Conservation (phyloP, 2,113 vertebrate species). For the Zapus hudsonius region DNA sequence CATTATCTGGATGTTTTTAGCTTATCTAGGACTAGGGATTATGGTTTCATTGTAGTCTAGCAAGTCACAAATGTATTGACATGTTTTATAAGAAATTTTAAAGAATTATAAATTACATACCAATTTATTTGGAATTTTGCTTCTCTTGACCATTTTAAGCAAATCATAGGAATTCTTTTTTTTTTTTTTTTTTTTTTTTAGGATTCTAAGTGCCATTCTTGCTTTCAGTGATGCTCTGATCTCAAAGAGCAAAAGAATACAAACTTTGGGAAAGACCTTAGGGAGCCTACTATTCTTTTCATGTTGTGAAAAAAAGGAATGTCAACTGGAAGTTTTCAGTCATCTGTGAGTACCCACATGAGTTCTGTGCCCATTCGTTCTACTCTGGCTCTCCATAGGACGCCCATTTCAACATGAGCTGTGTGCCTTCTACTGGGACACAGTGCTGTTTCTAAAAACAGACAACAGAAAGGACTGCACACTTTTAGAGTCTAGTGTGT, state of each 20-base stretch:
- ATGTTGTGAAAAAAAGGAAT: background rate
- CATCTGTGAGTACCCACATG: background rate
- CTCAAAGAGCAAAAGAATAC: background rate
- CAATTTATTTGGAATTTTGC: background rate
- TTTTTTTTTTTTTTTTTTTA: background rate
- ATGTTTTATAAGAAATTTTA: background rate
- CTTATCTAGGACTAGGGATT: background rate
- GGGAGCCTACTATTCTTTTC: background rate
- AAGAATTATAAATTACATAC: background rate
- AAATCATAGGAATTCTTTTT: background rate
- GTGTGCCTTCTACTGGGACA: background rate
- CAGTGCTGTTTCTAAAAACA: background rate
- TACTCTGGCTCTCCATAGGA: background rate
- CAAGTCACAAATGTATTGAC: background rate
- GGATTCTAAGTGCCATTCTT: background rate
- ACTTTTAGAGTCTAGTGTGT: background rate
- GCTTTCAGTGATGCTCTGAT: constrained; percentile 28
- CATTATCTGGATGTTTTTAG: background rate
- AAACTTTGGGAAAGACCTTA: background rate
- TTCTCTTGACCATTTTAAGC: background rate
- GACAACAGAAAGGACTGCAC: background rate
- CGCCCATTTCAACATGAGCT: background rate
- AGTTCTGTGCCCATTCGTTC: background rate
- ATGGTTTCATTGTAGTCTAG: background rate
- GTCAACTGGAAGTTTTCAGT: background rate